Evolutionary conservation across 2,113 vertebrate genomes (phyloP), one percentile per base, ranked within the genome.

Genomic region (Campylorhamphus procurvoides): DNA sequence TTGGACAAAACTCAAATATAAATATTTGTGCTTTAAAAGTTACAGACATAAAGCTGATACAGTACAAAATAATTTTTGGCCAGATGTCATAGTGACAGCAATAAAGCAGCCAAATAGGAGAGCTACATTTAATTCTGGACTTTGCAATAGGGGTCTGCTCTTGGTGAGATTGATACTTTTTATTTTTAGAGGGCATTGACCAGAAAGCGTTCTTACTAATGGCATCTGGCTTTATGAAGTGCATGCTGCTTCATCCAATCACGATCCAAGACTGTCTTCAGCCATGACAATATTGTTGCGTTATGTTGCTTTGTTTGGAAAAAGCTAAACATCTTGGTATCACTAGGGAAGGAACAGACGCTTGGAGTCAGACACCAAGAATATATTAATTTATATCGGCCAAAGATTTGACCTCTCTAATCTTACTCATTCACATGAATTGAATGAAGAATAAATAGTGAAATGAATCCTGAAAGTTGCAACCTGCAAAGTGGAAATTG

Each of bases 101-200:
- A 80, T 59, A 78, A 79, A 90, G 39, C 59, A 68, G 66, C 49
- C 85, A 94, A 77, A 25, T 91, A 37, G 42, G 84, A 96, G 62
- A 94, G 52, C 60, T 68, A 10, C 58, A 71, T 79, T 93, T 76
- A 87, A 64, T 95, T 92, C 84, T 88, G 89, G 71, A 93, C 58
- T 90, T 92, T 77, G 46, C 27, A 94, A 68, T 56, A 76, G 7
- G 20, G 56, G 40, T 78, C 64, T 90, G 91, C 49, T 95, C 39
- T 85, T 94, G 42, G 46, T 95, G 93, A 94, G 68, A 81, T 68
- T 92, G 93, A 92, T 95, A 74, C 49, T 86, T 92, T 92, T 91
- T 85, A 85, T 95, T 92, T 96, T 95, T 91, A 93, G 94, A 97
- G 78, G 88, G 44, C 93, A 95, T 42, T 97, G 96, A 96, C 93